Conservation (phyloP, 1,140 invertebrate genomes). For the Papilio machaon region DNA sequence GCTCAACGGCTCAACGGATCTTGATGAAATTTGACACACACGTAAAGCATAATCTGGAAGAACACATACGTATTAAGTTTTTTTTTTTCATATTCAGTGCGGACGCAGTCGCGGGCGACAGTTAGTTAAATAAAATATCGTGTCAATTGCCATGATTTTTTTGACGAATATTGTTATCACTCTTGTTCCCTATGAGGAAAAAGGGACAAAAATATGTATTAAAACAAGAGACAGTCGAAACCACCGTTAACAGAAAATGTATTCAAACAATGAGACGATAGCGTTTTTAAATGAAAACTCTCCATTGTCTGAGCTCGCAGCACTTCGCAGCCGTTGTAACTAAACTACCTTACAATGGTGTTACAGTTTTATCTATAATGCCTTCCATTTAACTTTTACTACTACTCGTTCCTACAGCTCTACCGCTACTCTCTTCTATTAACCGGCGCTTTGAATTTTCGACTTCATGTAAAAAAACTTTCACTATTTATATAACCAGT, state of each 20-base stretch:
- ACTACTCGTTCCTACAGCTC: background rate
- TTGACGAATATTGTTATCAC: background rate
- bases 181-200: background rate
- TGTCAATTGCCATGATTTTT: no score
- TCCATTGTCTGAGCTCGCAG: background rate
- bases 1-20: no score
- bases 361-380: slow-evolving; percentile 17
- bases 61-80: no score
- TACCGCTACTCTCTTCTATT: slow-evolving; percentile 1
- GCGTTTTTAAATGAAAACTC: slow-evolving; percentile 20
- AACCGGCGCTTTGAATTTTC: background rate
- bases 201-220: background rate
- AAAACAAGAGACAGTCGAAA: background rate
- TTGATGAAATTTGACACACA: no score
- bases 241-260: background rate
- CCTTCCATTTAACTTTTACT: slow-evolving; percentile 15
- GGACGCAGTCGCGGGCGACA: no score
- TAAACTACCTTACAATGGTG: slow-evolving; percentile 8
- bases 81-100: no score
- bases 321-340: background rate
- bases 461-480: background rate
- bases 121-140: no score
- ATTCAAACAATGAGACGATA: slow-evolving; percentile 18
- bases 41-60: no score
- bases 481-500: background rate